Conservation (phyloP, 1,140 invertebrate species). For the Palaemon carinicauda region DNA sequence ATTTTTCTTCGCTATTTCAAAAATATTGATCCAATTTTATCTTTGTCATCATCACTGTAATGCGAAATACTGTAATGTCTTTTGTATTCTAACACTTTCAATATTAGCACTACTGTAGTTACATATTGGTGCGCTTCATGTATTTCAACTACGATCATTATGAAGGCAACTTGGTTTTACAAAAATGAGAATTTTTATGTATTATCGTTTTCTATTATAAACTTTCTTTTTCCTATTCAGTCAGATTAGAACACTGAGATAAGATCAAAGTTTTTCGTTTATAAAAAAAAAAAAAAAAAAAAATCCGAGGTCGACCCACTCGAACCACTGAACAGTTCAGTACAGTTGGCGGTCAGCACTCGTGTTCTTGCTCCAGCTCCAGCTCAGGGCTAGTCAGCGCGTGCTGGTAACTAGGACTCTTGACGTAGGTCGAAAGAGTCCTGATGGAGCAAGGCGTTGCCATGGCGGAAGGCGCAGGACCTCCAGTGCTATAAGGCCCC, state of each 20-base stretch:
- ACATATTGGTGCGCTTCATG: no score
- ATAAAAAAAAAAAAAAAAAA: no score
- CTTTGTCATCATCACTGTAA: background rate
- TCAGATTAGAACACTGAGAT: background rate
- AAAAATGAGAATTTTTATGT: no score
- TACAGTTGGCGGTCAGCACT: constrained; percentile 10
- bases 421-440: constrained; percentile 53
- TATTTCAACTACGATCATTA: no score
- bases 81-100: background rate
- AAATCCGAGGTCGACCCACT: no score
- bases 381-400: constrained; percentile 29
- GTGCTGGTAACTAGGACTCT: constrained; percentile 51
- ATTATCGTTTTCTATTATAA: no score
- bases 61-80: background rate
- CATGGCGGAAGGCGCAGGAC: constrained; percentile 1
- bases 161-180: no score
- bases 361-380: constrained; percentile 41
- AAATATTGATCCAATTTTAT: background rate
- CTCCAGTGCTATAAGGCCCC: constrained; percentile 8
- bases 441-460: constrained; percentile 55
- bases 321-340: no score
- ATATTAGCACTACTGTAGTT: no score
- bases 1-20: background rate
- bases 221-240: background rate
- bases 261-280: background rate